These are phyloP conservation scores for Ataeniobius toweri DNA, from an alignment of 2,797 vertebrate species.

Conservation along the genomic window DNA sequence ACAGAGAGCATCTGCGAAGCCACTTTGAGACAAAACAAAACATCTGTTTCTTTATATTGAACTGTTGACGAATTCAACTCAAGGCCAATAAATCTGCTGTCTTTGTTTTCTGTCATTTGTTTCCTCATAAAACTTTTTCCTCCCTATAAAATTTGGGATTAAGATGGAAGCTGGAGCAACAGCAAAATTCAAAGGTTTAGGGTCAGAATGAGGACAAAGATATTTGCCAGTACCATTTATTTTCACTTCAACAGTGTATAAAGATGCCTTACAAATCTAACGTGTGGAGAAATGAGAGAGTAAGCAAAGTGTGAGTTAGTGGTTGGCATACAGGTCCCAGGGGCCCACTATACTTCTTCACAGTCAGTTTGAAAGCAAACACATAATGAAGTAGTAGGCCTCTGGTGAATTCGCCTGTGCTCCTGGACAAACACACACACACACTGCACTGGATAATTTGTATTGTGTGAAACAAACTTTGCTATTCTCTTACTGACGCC, in stretches of 20 bases:
- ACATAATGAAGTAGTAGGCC: conserved; percentile 41
- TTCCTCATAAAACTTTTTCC: conserved; percentile 32
- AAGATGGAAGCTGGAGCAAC: neutral
- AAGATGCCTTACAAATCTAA: conserved; percentile 50
- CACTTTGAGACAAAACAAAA: conserved; percentile 30
- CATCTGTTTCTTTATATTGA: conserved; percentile 54
- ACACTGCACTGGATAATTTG: conserved; percentile 21
- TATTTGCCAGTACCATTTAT: conserved; percentile 14
- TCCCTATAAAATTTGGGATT: neutral
- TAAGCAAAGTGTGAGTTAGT: conserved; percentile 45
- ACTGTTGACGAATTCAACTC: conserved; percentile 24
- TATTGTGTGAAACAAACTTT: conserved; percentile 40
- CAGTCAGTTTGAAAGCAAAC: conserved; percentile 72
- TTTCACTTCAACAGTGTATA: conserved; percentile 12
- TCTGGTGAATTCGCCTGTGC: conserved; percentile 25
- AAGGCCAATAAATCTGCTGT: conserved; percentile 37
- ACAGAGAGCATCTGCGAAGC: conserved; percentile 53
- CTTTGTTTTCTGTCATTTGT: conserved; percentile 45
- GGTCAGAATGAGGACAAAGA: conserved; percentile 38
- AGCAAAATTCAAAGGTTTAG: neutral
- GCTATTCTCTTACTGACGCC: conserved; percentile 9
- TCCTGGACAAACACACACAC: conserved; percentile 6
- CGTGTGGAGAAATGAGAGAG: conserved; percentile 40
- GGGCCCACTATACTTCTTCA: conserved; percentile 59
- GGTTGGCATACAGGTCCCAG: conserved; percentile 48